These are phyloP conservation scores for Sebastes vulpes DNA, from an alignment of 2,797 vertebrate species.

Conservation along the genomic window DNA sequence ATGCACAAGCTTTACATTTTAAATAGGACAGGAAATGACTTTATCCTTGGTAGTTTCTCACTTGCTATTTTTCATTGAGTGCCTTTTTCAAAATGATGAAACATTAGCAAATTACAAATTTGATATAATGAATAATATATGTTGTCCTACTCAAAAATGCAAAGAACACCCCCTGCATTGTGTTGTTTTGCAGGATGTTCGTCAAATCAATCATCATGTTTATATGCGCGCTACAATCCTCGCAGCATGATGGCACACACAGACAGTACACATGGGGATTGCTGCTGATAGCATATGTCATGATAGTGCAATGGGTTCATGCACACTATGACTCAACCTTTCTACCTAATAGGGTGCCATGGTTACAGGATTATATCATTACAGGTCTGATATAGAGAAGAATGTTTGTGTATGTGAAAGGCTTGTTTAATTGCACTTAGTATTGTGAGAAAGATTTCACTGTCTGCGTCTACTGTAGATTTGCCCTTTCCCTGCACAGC, in stretches of 20 bases:
- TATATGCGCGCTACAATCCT: not conserved
- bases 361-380: not conserved
- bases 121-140: not conserved
- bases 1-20: not conserved
- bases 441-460: not conserved
- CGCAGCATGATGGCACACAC: not conserved
- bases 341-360: not conserved
- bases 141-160: not conserved
- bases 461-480: not conserved
- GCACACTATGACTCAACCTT: not conserved
- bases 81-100: not conserved
- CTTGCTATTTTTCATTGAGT: not conserved
- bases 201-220: not conserved
- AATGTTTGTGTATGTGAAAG: not conserved
- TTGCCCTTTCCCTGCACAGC: constrained; percentile 17
- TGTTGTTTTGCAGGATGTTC: not conserved
- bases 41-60: not conserved
- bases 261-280: not conserved
- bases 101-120: not conserved
- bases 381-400: not conserved
- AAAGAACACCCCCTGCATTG: not conserved
- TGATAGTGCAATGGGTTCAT: not conserved
- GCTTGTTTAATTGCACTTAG: not conserved
- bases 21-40: not conserved
- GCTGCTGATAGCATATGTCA: not conserved